Evolutionary conservation across 2,113 vertebrate species (phyloP), one percentile per base, ranked within the genome.

Genomic region (Trematocara stigmaticum): DNA sequence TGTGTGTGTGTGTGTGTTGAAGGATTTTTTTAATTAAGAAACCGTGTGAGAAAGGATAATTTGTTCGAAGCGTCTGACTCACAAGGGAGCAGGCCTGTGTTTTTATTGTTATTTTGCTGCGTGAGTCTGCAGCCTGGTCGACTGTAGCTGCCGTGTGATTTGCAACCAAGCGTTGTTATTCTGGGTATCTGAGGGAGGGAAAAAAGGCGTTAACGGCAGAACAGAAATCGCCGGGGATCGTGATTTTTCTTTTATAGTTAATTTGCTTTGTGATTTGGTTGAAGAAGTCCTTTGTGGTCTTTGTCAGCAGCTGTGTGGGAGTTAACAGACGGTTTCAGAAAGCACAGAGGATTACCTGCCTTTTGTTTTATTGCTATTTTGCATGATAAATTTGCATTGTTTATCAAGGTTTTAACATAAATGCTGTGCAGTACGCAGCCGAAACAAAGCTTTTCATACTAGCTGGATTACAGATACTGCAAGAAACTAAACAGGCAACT

Each of bases 301-400:
- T 80, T 20, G 88, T 90, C 84, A 87, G 92, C 90, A 89, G 84
- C 90, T 89, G 93, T 61, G 90, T 91, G 91, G 88, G 93, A 88
- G 91, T 76, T 31, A 87, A 84, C 84, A 83, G 83, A 81, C 64
- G 78, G 26, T 82, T 82, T 57, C 76, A 80, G 61, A 87, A 82
- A 57, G 64, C 81, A 13, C 79, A 3, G 52, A 51, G 80, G 86
- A 87, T 78, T 61, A 9, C 64, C 83, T 71, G 40, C 74, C 49
- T 84, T 91, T 83, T 88, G 81, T 87, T 84, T 91, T 87, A 81
- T 87, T 76, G 69, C 80, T 59, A 23, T 61, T 88, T 83, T 82
- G 78, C 78, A 74, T 84, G 64, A 83, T 81, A 51, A 40, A 85
- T 91, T 74, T 76, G 47, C 83, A 71, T 82, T 84, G 84, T 86